Conservation (phyloP, 2,888 invertebrate species). For the Limnephilus rhombicus region DNA sequence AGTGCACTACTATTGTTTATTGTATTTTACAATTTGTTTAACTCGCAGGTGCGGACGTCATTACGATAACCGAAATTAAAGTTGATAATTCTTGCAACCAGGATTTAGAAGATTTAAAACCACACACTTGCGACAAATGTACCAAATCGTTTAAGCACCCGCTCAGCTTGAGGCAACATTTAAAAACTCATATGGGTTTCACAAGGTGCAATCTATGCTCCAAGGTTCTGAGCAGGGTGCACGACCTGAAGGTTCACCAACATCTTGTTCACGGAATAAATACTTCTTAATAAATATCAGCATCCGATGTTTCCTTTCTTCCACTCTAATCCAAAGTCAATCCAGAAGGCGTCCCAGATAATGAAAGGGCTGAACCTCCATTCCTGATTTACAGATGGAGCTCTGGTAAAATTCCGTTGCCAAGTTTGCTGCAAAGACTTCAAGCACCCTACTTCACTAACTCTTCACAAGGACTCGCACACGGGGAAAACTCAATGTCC, state of each 20-base stretch:
- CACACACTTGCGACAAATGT: constrained; percentile 72
- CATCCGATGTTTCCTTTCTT: constrained; percentile 27
- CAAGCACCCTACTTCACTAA: constrained; percentile 81
- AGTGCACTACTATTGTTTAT: neutral
- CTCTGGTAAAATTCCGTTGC: constrained; percentile 79
- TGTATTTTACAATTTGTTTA: constrained; percentile 28
- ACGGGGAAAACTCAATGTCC: constrained; percentile 82
- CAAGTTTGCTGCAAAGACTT: constrained; percentile 81
- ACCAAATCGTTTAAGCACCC: constrained; percentile 75
- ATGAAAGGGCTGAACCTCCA: constrained; percentile 46
- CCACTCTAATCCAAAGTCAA: neutral
- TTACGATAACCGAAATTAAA: constrained; percentile 27
- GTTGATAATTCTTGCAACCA: constrained; percentile 44
- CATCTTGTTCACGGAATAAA: constrained; percentile 56
- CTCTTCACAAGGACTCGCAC: constrained; percentile 80
- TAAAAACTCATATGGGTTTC: constrained; percentile 75
- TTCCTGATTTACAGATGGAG: constrained; percentile 73
- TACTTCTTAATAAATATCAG: constrained; percentile 24
- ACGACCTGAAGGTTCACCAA: constrained; percentile 68
- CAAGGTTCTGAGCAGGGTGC: constrained; percentile 73
- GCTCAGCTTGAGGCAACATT: constrained; percentile 76
- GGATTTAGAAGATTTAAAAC: constrained; percentile 41
- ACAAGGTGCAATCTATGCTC: constrained; percentile 75
- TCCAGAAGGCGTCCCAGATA: constrained; percentile 5
- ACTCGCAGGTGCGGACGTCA: constrained; percentile 45